These are phyloP conservation scores for Eupsittula cactorum DNA, from an alignment of 2,113 vertebrate species.

Conservation along the genomic window DNA sequence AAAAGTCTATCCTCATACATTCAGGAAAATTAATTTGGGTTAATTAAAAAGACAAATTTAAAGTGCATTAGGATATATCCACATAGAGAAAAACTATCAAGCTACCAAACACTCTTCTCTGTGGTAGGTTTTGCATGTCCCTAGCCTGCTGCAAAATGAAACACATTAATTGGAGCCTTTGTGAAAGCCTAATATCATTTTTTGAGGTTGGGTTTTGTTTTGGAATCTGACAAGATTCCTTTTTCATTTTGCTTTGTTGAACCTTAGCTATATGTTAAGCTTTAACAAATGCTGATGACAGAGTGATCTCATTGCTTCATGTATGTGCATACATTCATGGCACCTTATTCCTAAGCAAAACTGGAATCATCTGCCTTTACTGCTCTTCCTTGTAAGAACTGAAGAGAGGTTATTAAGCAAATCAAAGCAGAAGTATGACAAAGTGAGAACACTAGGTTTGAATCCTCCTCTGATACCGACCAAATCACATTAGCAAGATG, in stretches of 20 bases:
- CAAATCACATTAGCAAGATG: not conserved
- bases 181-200: not conserved
- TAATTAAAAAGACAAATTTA: constrained; percentile 58
- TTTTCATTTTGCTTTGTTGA: not conserved
- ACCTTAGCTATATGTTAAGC: not conserved
- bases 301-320: not conserved
- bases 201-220: not conserved
- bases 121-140: constrained; percentile 24
- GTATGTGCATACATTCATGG: not conserved
- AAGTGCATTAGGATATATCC: constrained; percentile 42
- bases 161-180: not conserved
- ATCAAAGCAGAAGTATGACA: not conserved
- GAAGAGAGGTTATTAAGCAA: not conserved
- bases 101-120: constrained; percentile 5
- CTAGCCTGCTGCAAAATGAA: constrained; percentile 30
- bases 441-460: not conserved
- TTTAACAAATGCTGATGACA: not conserved
- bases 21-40: constrained; percentile 59
- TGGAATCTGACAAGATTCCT: not conserved
- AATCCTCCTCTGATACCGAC: not conserved
- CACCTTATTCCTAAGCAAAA: not conserved
- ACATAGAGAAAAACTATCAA: constrained; percentile 13
- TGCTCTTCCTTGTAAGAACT: not conserved
- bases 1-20: constrained; percentile 34
- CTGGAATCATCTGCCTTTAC: not conserved